A percentile compares a stretch with the other conserved stretches of the same genome.
Conservation (phyloP, 2,113 vertebrate genomes). For the Chrysochloris asiatica region DNA sequence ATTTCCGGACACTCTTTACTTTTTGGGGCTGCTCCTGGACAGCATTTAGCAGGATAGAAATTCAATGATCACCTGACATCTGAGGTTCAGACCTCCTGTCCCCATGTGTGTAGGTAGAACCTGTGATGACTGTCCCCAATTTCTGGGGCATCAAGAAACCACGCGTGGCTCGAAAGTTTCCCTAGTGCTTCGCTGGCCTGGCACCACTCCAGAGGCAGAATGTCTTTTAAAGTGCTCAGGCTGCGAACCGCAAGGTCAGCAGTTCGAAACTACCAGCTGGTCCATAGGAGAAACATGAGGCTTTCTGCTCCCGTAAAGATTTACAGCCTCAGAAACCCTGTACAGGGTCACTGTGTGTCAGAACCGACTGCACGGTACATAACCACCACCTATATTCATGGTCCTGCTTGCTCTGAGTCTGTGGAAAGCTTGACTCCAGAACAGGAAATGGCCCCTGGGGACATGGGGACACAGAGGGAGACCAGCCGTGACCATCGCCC, state of each 20-base stretch:
- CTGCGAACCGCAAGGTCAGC: too few relatives aligned
- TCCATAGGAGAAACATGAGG: too few relatives aligned
- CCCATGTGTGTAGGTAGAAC: neutral
- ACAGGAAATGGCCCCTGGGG: too few relatives aligned
- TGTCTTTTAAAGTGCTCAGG: too few relatives aligned
- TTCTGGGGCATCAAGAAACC: neutral
- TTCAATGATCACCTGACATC: neutral
- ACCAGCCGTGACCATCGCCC: neutral
- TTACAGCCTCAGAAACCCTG: too few relatives aligned
- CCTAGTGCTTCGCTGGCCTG: too few relatives aligned
- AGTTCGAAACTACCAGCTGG: too few relatives aligned
- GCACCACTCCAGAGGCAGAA: too few relatives aligned
- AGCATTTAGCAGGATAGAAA: neutral
- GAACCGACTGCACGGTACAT: too few relatives aligned
- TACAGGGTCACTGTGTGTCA: too few relatives aligned
- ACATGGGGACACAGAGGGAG: accelerated
- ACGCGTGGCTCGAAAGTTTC: accelerated
- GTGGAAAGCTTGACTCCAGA: neutral
- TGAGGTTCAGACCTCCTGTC: neutral
- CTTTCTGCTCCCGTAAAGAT: too few relatives aligned
- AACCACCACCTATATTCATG: too few relatives aligned
- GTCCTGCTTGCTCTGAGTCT: neutral
- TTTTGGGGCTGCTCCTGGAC: neutral
- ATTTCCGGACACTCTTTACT: neutral
- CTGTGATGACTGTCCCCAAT: neutral